These are phyloP conservation scores for Troglohyphantes excavatus DNA, from an alignment of 2,888 invertebrate species.

Conservation along the genomic window DNA sequence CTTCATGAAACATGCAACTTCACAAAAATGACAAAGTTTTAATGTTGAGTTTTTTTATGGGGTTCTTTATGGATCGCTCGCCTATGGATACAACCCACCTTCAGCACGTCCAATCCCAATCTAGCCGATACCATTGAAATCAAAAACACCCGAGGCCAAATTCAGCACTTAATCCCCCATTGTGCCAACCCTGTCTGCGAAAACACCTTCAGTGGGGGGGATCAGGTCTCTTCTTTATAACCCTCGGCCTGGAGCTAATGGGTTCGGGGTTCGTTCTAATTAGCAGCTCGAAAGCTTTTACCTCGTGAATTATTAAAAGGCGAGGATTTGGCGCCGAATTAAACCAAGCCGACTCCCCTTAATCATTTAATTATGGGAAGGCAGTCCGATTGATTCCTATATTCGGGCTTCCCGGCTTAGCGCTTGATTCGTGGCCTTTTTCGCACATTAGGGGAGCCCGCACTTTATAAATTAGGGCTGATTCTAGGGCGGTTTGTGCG, in stretches of 20 bases:
- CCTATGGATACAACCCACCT: too few species aligned
- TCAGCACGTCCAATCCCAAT: slow-evolving; percentile 1
- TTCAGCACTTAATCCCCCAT: slow-evolving; percentile 67
- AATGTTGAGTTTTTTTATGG: too few species aligned
- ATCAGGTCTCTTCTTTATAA: slow-evolving; percentile 70
- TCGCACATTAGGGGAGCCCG: slow-evolving; percentile 39
- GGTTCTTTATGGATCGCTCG: too few species aligned
- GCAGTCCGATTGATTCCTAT: slow-evolving; percentile 76
- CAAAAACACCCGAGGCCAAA: slow-evolving; percentile 44
- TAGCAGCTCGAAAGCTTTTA: slow-evolving; percentile 76
- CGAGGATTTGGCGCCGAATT: slow-evolving; percentile 78
- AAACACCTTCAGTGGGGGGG: slow-evolving; percentile 62
- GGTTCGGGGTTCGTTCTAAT: slow-evolving; percentile 68
- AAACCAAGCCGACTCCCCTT: slow-evolving; percentile 71
- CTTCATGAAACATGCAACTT: too few species aligned
- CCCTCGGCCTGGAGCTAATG: slow-evolving; percentile 59
- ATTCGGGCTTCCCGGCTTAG: slow-evolving; percentile 65
- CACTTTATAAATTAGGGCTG: slow-evolving; percentile 48
- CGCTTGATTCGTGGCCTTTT: slow-evolving; percentile 62
- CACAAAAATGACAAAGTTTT: too few species aligned
- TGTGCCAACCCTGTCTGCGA: slow-evolving; percentile 67
- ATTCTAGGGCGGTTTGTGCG: slow-evolving; percentile 21
- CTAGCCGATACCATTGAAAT: slow-evolving; percentile 39
- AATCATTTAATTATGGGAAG: slow-evolving; percentile 78
- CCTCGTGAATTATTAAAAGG: slow-evolving; percentile 78